These are phyloP conservation scores for Pemphigus obesinymphae DNA, from an alignment of 1,140 invertebrate species.

Conservation along the genomic window DNA sequence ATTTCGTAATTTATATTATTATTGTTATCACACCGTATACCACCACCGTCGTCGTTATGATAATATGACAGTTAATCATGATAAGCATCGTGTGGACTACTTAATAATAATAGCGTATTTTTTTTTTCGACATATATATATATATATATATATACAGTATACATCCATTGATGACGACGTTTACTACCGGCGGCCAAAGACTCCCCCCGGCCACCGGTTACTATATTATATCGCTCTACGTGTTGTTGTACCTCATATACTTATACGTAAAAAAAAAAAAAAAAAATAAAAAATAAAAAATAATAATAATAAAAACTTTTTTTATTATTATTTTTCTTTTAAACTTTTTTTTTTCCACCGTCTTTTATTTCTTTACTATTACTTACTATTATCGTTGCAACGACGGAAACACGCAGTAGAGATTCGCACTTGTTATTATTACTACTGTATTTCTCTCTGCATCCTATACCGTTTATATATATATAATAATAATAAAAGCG, in stretches of 20 bases:
- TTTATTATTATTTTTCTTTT: conserved; percentile 37
- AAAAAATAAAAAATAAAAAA: too few relatives aligned
- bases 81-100: too few relatives aligned
- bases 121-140: neutral
- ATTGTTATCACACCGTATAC: neutral
- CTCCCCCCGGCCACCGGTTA: too few relatives aligned
- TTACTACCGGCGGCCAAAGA: neutral
- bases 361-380: conserved; percentile 33
- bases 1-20: neutral
- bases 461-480: neutral
- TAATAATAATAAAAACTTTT: conserved; percentile 35
- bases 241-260: conserved; percentile 32
- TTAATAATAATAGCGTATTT: neutral
- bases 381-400: conserved; percentile 13
- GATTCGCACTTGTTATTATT: conserved; percentile 36
- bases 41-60: too few relatives aligned
- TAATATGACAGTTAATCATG: too few relatives aligned
- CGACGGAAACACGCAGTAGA: conserved; percentile 28
- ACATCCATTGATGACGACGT: neutral
- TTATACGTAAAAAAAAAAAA: conserved; percentile 21
- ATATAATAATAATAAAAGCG: neutral
- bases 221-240: neutral
- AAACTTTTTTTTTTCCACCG: conserved; percentile 28
- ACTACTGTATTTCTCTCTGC: conserved; percentile 9
- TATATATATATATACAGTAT: too few relatives aligned